Evolutionary conservation across 2,888 invertebrate species (phyloP).

Genomic region (Catocala nupta): DNA sequence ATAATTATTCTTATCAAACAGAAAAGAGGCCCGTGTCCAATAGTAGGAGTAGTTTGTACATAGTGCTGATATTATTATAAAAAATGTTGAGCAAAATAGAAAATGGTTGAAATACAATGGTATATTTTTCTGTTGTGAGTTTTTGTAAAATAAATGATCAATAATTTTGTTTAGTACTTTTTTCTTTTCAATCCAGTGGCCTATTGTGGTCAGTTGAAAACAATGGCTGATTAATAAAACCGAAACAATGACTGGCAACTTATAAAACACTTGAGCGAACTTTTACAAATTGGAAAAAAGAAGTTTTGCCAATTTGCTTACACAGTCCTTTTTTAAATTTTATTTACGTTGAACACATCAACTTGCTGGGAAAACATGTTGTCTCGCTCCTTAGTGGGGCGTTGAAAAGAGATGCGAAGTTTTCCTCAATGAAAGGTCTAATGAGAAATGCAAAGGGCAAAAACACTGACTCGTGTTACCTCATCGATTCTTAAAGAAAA

Average conservation of each 20-base stretch:
- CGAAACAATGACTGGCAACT: slow-evolving; percentile 48
- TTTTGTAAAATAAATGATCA: background rate
- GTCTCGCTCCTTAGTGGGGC: slow-evolving; percentile 18
- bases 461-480: slow-evolving; percentile 45
- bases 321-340: slow-evolving; percentile 38
- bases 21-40: no score
- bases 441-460: slow-evolving; percentile 51
- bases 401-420: slow-evolving; percentile 30
- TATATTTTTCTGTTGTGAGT: background rate
- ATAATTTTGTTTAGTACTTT: background rate
- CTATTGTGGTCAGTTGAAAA: slow-evolving; percentile 40
- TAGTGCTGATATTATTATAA: no score
- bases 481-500: slow-evolving; percentile 34
- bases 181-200: slow-evolving; percentile 14
- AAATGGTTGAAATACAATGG: no score
- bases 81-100: no score
- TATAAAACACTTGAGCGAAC: slow-evolving; percentile 48
- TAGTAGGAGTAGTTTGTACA: no score
- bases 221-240: slow-evolving; percentile 52
- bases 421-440: slow-evolving; percentile 49
- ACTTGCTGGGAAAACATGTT: slow-evolving; percentile 26
- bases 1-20: no score
- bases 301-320: slow-evolving; percentile 49
- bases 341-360: slow-evolving; percentile 31
- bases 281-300: slow-evolving; percentile 44